Conservation (phyloP, 64 coral and sea anemone species). For the Porites australiensis region DNA sequence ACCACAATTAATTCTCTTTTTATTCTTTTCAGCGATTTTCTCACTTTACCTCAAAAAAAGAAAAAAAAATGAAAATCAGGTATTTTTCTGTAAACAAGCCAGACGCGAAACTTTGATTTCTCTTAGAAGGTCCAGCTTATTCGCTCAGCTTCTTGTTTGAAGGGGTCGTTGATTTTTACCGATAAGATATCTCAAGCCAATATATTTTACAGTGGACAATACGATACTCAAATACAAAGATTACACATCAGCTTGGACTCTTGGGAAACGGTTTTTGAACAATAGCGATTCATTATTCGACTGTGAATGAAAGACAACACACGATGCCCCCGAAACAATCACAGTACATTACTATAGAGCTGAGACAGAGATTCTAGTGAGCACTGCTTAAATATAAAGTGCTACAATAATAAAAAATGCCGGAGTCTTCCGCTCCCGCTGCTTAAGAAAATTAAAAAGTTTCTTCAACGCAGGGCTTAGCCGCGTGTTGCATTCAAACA, state of each 20-base stretch:
- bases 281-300: conserved; percentile 30
- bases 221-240: conserved; percentile 66
- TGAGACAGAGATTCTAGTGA: conserved; percentile 28
- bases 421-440: conserved; percentile 38
- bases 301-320: background rate
- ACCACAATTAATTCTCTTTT: conserved; percentile 16
- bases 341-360: conserved; percentile 3
- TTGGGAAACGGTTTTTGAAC: conserved; percentile 28
- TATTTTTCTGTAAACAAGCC: background rate
- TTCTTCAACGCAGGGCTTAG: conserved; percentile 57
- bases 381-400: conserved; percentile 27
- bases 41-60: background rate
- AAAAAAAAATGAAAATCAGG: background rate
- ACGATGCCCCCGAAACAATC: background rate
- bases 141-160: conserved; percentile 39
- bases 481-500: conserved; percentile 78
- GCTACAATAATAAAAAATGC: conserved; percentile 29
- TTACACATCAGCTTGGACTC: conserved; percentile 31
- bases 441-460: conserved; percentile 73
- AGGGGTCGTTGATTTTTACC: conserved; percentile 58
- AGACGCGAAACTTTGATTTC: conserved; percentile 18
- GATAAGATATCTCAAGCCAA: conserved; percentile 63
- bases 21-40: background rate
- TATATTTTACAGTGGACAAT: conserved; percentile 65
- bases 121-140: background rate